Percentiles rank a stretch among this genome's conserved stretches.
phyloP scores from a whole-genome alignment of 2,888 invertebrate genomes.

The Stomorhina lunata region DNA sequence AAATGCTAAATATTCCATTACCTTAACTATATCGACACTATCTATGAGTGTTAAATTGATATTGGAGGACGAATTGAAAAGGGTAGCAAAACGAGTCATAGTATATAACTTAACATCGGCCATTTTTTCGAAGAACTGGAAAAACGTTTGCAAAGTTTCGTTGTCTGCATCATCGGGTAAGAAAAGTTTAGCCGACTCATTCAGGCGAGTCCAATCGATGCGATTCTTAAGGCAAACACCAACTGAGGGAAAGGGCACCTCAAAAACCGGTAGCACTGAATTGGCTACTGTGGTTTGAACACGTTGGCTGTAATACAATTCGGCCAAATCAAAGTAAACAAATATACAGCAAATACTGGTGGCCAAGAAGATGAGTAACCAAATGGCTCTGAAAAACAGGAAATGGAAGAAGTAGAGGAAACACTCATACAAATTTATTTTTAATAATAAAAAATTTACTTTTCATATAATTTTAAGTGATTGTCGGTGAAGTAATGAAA shows the following conservation, averaged over 20 bases:
- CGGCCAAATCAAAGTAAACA: conserved; percentile 73
- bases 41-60: conserved; percentile 70
- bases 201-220: conserved; percentile 72
- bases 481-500: conserved; percentile 74
- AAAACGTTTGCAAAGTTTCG: conserved; percentile 69
- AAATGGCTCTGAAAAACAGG: conserved; percentile 69
- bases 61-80: conserved; percentile 68
- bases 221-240: conserved; percentile 75
- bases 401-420: background rate
- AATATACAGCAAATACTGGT: conserved; percentile 70
- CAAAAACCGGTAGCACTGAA: conserved; percentile 74
- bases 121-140: conserved; percentile 70
- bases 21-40: conserved; percentile 70
- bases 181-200: conserved; percentile 70
- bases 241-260: conserved; percentile 75
- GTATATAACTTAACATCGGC: conserved; percentile 69
- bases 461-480: conserved; percentile 73
- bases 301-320: conserved; percentile 71
- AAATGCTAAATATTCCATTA: conserved; percentile 69
- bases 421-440: too few species aligned
- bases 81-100: conserved; percentile 57
- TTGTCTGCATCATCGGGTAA: conserved; percentile 70
- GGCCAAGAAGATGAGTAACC: conserved; percentile 73
- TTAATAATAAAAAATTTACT: too few species aligned
- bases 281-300: conserved; percentile 76